Evolutionary conservation across 2,797 vertebrate genomes (phyloP).

Genomic region (Otolemur crassicaudatus): DNA sequence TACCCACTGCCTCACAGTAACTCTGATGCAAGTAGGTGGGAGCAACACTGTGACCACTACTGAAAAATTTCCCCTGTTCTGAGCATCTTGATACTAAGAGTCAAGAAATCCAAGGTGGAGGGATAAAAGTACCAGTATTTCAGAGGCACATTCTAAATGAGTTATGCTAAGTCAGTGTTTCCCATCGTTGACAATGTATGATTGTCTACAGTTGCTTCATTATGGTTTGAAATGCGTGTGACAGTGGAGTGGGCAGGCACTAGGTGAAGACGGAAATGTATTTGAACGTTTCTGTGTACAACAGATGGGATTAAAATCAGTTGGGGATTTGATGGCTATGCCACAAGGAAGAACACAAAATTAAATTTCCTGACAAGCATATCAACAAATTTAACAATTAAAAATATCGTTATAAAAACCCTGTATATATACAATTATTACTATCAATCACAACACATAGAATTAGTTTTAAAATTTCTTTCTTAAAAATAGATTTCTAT

Average conservation of each 20-base stretch:
- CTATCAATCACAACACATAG: neutral
- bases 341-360: neutral
- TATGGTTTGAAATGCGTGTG: neutral
- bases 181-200: neutral
- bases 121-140: neutral
- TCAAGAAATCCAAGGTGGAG: neutral
- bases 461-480: neutral
- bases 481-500: neutral
- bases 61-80: neutral
- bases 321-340: neutral
- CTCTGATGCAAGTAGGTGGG: neutral
- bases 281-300: neutral
- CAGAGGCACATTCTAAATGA: neutral
- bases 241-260: neutral
- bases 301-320: neutral
- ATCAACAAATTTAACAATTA: neutral
- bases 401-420: neutral
- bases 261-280: neutral
- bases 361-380: neutral
- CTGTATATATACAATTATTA: neutral
- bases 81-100: neutral
- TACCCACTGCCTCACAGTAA: neutral
- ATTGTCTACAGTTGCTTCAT: neutral
- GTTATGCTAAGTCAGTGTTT: neutral
- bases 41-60: neutral